A percentile compares a stretch with the other conserved stretches of the same genome.
Evolutionary conservation across 2,888 invertebrate species (phyloP).

Genomic region (Cryptus viduatorius): DNA sequence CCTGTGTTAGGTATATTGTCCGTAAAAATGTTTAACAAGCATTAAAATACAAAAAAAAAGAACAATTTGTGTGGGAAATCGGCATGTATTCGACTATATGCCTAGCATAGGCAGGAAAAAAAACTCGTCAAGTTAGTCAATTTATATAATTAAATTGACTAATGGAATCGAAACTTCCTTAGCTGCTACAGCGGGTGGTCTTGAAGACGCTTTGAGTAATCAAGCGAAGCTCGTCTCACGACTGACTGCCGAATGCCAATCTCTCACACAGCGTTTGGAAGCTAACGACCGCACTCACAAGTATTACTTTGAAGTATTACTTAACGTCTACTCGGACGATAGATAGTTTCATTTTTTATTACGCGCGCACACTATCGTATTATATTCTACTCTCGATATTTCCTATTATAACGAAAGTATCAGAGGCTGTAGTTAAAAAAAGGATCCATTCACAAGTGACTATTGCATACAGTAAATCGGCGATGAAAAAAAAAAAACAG

Average conservation of each 20-base stretch:
- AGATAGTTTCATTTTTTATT: constrained; percentile 53
- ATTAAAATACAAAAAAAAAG: constrained; percentile 18
- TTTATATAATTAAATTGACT: constrained; percentile 75
- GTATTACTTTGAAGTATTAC: constrained; percentile 85
- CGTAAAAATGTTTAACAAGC: constrained; percentile 61
- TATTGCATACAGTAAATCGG: neutral
- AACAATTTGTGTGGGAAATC: constrained; percentile 81
- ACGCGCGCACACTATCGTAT: constrained; percentile 5
- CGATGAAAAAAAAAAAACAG: too few species aligned
- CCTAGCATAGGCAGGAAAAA: constrained; percentile 80
- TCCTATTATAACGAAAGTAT: constrained; percentile 8
- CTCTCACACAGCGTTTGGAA: constrained; percentile 95
- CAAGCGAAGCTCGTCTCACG: constrained; percentile 97
- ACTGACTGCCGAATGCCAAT: constrained; percentile 95
- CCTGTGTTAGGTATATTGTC: constrained; percentile 84
- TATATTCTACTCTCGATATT: constrained; percentile 1
- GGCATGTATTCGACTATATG: constrained; percentile 82
- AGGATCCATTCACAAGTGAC: neutral
- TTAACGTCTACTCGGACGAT: constrained; percentile 62
- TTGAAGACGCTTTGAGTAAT: constrained; percentile 95
- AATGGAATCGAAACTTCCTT: constrained; percentile 85
- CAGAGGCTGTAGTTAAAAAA: constrained; percentile 25
- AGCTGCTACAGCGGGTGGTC: constrained; percentile 95
- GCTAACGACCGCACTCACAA: constrained; percentile 95
- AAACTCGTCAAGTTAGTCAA: constrained; percentile 73